Evolutionary conservation across 2,113 vertebrate species (phyloP).

Genomic region (Smithornis capensis): DNA sequence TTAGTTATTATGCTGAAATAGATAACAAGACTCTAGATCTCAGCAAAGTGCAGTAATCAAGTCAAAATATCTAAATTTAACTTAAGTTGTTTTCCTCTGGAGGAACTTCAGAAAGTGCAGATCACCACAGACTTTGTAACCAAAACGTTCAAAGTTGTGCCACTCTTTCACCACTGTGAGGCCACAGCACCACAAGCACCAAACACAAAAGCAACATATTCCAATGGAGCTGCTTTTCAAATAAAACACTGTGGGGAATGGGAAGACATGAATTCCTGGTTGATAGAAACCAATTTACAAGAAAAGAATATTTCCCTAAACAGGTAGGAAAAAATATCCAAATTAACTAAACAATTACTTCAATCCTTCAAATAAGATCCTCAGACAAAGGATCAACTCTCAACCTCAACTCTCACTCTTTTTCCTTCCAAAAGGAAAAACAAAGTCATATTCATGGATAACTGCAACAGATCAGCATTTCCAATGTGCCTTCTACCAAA

Average conservation of each 20-base stretch:
- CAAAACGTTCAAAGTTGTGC: not conserved
- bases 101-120: not conserved
- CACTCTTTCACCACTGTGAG: not conserved
- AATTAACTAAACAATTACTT: not conserved
- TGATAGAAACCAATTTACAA: not conserved
- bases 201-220: not conserved
- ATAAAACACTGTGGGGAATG: not conserved
- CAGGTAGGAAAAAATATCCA: not conserved
- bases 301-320: not conserved
- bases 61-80: not conserved
- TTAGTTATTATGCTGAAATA: not conserved
- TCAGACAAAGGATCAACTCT: not conserved
- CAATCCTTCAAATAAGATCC: not conserved
- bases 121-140: not conserved
- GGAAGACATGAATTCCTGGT: not conserved
- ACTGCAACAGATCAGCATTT: not conserved
- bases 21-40: not conserved
- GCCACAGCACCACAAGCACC: rapidly evolving
- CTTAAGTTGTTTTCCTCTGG: not conserved
- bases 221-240: not conserved
- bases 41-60: not conserved
- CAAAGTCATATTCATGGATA: not conserved
- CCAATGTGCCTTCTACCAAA: not conserved
- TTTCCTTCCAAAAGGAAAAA: not conserved
- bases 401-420: not conserved